Evolutionary conservation across 2,888 invertebrate genomes (phyloP).

Genomic region (Terebella lapidaria): DNA sequence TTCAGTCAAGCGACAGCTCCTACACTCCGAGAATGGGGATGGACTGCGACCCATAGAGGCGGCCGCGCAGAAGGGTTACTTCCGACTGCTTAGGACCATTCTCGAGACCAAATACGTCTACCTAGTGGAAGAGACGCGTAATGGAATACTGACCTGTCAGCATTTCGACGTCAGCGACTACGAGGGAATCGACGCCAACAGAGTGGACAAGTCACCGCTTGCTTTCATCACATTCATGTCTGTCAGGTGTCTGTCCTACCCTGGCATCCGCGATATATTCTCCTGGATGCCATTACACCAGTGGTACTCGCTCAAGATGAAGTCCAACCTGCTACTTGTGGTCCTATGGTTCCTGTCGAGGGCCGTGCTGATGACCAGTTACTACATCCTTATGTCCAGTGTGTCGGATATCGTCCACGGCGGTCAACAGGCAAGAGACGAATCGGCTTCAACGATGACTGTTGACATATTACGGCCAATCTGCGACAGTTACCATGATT

Average conservation of each 20-base stretch:
- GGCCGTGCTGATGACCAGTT: too few relatives aligned
- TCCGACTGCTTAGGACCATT: conserved; percentile 1
- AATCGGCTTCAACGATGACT: too few relatives aligned
- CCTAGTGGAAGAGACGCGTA: not conserved
- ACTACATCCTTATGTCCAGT: too few relatives aligned
- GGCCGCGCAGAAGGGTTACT: not conserved
- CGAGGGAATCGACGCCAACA: not conserved
- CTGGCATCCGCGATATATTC: not conserved
- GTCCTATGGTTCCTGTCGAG: too few relatives aligned
- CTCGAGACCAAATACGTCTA: conserved; percentile 2
- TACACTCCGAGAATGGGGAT: not conserved
- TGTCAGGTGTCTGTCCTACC: not conserved
- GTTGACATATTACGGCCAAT: too few relatives aligned
- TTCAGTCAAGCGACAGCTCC: not conserved
- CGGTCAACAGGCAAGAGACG: too few relatives aligned
- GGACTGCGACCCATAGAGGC: conserved; percentile 3
- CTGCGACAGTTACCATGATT: too few relatives aligned
- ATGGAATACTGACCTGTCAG: not conserved
- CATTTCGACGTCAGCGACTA: conserved; percentile 5
- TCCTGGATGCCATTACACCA: not conserved
- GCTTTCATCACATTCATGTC: not conserved
- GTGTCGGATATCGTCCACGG: too few relatives aligned
- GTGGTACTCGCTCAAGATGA: not conserved
- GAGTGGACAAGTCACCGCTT: not conserved
- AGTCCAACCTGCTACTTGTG: not conserved